Conservation (phyloP, 2,888 invertebrate species). For the Drosophila neonasuta region DNA sequence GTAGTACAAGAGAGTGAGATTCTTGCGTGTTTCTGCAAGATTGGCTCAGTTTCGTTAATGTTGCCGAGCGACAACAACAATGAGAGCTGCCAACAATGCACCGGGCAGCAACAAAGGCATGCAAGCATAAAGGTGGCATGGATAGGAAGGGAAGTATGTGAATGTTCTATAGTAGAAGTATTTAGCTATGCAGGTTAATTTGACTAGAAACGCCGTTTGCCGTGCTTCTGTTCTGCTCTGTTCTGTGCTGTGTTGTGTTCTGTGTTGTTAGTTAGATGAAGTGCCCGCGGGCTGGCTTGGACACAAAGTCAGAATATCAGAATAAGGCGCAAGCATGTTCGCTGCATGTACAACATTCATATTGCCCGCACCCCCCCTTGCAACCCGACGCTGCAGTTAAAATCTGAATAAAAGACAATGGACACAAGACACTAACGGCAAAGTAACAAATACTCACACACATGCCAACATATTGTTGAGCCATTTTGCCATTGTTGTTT, state of each 20-base stretch:
- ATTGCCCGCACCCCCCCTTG: neutral
- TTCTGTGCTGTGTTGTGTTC: too few species aligned
- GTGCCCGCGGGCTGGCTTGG: slow-evolving; percentile 52
- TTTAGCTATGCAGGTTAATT: slow-evolving; percentile 76
- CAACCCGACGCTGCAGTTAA: slow-evolving; percentile 31
- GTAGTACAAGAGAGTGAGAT: slow-evolving; percentile 23
- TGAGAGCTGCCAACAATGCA: slow-evolving; percentile 35
- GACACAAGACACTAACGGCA: slow-evolving; percentile 51
- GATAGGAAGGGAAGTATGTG: neutral
- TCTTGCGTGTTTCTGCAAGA: slow-evolving; percentile 40
- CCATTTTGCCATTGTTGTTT: slow-evolving; percentile 21
- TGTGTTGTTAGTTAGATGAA: slow-evolving; percentile 44
- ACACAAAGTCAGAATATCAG: slow-evolving; percentile 51
- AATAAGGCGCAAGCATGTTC: slow-evolving; percentile 40
- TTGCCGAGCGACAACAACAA: slow-evolving; percentile 40
- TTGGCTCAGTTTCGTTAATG: slow-evolving; percentile 41
- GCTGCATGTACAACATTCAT: slow-evolving; percentile 14
- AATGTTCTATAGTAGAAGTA: slow-evolving; percentile 28
- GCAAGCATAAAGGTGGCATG: slow-evolving; percentile 8
- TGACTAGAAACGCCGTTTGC: slow-evolving; percentile 63
- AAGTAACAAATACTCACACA: slow-evolving; percentile 31
- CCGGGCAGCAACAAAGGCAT: slow-evolving; percentile 45
- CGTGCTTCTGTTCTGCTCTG: slow-evolving; percentile 9
- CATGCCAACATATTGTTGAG: slow-evolving; percentile 26
- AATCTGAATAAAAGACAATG: slow-evolving; percentile 58